Evolutionary conservation across 1,140 invertebrate genomes (phyloP).

Genomic region (Drosophila sucinea): DNA sequence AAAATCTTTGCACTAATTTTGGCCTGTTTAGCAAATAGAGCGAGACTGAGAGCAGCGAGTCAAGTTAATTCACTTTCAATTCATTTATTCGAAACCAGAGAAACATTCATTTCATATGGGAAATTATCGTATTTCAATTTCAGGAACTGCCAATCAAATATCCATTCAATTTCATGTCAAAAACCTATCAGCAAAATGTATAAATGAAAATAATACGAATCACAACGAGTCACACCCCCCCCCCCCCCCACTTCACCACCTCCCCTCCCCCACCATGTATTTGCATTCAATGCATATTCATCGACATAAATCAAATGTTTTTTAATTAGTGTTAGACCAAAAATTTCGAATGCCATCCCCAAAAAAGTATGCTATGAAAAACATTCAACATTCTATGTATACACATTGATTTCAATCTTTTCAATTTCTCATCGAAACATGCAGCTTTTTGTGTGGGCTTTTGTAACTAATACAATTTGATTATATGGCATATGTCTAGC

Average conservation of each 20-base stretch:
- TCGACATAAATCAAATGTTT: slow-evolving; percentile 75
- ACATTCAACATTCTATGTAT: slow-evolving; percentile 2
- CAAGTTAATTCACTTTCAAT: background rate
- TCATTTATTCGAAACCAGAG: background rate
- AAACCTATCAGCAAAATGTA: slow-evolving; percentile 65
- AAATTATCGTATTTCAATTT: slow-evolving; percentile 27
- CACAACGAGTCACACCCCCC: slow-evolving; percentile 6
- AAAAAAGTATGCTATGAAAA: slow-evolving; percentile 38
- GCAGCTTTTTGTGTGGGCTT: slow-evolving; percentile 40
- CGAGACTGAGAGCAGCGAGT: background rate
- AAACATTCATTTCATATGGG: slow-evolving; percentile 21
- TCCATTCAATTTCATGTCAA: slow-evolving; percentile 61
- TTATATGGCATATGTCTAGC: slow-evolving; percentile 47
- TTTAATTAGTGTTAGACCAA: slow-evolving; percentile 64
- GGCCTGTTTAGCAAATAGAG: too few species aligned
- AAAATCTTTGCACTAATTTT: background rate
- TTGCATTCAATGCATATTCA: slow-evolving; percentile 69
- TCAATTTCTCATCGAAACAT: slow-evolving; percentile 29
- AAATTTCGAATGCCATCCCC: slow-evolving; percentile 12
- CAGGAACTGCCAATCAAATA: slow-evolving; percentile 62
- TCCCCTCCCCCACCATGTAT: background rate
- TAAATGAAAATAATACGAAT: slow-evolving; percentile 57
- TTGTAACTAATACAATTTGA: slow-evolving; percentile 74
- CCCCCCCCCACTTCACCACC: background rate
- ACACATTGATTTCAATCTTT: slow-evolving; percentile 69